Evolutionary conservation across 2,113 vertebrate species (phyloP).

Genomic region (Spilogale gracilis): DNA sequence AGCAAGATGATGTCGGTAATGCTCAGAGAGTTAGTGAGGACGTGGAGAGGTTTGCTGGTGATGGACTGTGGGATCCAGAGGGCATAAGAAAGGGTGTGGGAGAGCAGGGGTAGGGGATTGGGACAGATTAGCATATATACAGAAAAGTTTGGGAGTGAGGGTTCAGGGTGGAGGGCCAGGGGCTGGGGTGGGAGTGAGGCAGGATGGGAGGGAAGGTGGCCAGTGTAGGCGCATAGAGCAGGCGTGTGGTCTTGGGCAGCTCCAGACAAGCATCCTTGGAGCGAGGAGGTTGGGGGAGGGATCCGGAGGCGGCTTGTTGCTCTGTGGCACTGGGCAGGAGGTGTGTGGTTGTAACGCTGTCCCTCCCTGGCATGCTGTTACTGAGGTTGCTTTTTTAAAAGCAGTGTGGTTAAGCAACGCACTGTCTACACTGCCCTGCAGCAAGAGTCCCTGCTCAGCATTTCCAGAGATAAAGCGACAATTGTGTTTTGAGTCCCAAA

Average conservation of each 20-base stretch:
- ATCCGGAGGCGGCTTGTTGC: background rate
- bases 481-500: background rate
- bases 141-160: background rate
- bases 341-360: background rate
- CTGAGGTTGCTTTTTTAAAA: background rate
- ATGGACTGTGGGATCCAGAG: background rate
- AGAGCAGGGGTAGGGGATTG: too few relatives aligned
- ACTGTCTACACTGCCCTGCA: too few relatives aligned
- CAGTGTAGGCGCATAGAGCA: background rate
- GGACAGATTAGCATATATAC: background rate
- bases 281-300: background rate
- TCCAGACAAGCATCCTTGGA: accelerated
- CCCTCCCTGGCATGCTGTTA: background rate
- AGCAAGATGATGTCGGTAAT: background rate
- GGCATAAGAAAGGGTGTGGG: background rate
- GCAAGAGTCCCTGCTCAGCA: background rate
- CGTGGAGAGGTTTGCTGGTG: background rate
- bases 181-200: background rate
- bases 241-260: background rate
- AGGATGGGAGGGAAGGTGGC: background rate
- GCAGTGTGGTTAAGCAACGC: background rate
- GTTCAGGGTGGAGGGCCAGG: background rate
- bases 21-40: background rate
- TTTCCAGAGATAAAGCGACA: background rate
- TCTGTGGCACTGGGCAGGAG: background rate